A percentile compares a stretch with the other conserved stretches of the same genome.
Conservation (phyloP, 2,113 vertebrate genomes). For the Leiothrix lutea region DNA sequence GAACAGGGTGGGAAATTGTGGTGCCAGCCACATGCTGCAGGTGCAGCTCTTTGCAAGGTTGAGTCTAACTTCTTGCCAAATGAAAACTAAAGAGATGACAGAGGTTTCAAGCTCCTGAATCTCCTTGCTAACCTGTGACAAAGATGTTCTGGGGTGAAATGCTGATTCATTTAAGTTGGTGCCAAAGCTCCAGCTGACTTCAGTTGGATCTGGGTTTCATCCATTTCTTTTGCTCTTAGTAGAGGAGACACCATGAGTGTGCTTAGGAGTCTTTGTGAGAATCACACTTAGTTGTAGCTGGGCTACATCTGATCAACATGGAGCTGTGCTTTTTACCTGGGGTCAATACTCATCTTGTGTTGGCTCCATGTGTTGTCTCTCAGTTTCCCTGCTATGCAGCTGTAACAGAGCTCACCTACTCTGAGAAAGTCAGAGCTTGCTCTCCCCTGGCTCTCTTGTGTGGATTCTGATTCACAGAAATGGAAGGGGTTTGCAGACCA, state of each 20-base stretch:
- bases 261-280: neutral
- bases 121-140: neutral
- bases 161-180: neutral
- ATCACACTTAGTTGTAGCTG: neutral
- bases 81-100: neutral
- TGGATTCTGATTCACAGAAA: neutral
- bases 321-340: neutral
- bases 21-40: neutral
- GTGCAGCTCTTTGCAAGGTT: neutral
- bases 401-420: neutral
- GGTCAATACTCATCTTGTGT: neutral
- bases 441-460: fast-evolving
- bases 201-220: neutral
- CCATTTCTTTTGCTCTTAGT: neutral
- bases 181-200: neutral
- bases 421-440: neutral
- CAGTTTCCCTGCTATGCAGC: neutral
- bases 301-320: neutral
- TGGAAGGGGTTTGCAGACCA: neutral
- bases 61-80: neutral
- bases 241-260: neutral
- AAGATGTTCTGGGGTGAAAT: neutral
- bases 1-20: neutral
- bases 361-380: neutral
- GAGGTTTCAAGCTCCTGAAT: neutral